These are phyloP conservation scores for Porites evermanni DNA, from an alignment of 92 coral and sea anemone species.

Conservation along the genomic window DNA sequence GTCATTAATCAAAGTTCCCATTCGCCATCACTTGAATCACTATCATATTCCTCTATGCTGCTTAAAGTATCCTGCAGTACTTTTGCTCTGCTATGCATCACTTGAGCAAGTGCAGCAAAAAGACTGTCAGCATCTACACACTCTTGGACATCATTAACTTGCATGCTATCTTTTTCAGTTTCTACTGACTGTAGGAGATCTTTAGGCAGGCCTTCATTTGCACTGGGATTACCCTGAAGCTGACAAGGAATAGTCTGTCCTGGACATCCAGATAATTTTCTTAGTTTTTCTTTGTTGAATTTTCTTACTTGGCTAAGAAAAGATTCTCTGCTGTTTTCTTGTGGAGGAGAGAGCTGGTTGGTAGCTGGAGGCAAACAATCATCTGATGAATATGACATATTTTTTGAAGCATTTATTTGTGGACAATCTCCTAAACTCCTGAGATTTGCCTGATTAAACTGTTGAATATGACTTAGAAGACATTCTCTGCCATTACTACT, in stretches of 20 bases:
- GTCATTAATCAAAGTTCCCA: conserved; percentile 59
- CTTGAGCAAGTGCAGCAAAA: conserved; percentile 42
- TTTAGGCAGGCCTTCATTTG: not conserved
- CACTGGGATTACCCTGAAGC: not conserved
- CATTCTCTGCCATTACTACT: conserved; percentile 21
- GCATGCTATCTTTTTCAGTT: not conserved
- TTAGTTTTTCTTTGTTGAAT: conserved; percentile 30
- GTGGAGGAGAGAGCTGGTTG: not conserved
- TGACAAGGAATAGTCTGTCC: not conserved
- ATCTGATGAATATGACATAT: not conserved
- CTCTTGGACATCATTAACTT: not conserved
- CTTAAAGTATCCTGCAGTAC: conserved; percentile 55
- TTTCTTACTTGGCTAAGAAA: conserved; percentile 42
- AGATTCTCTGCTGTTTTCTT: not conserved
- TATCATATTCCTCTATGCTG: conserved; percentile 46
- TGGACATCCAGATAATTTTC: not conserved
- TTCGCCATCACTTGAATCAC: conserved; percentile 45
- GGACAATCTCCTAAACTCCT: not conserved
- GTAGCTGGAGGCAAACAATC: not conserved
- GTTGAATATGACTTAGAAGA: conserved; percentile 51
- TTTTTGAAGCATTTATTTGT: not conserved
- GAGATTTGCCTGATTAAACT: conserved; percentile 28
- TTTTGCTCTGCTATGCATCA: conserved; percentile 66
- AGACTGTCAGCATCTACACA: conserved; percentile 34
- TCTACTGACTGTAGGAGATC: not conserved